Evolutionary conservation across 2,113 vertebrate genomes (phyloP).

Genomic region (Potamarius usumacintae): DNA sequence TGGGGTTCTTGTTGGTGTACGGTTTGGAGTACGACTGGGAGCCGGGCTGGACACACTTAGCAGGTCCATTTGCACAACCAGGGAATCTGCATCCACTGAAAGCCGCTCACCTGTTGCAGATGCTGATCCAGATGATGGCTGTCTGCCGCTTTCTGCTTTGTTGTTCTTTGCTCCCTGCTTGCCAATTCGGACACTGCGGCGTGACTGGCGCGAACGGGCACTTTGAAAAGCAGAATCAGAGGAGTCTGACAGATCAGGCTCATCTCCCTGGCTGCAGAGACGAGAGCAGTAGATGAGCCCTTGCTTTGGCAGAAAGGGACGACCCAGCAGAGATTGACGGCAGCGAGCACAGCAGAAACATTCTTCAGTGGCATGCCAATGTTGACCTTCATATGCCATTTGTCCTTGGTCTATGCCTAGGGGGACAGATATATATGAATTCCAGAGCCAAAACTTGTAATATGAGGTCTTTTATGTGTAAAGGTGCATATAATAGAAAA

Average conservation of each 20-base stretch:
- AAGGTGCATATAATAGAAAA: not conserved
- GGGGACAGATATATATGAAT: slow-evolving; percentile 3
- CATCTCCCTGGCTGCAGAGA: slow-evolving; percentile 92
- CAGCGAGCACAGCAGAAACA: slow-evolving; percentile 97
- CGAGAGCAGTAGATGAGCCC: slow-evolving; percentile 98
- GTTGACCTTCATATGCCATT: slow-evolving; percentile 97
- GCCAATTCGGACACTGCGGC: slow-evolving; percentile 89
- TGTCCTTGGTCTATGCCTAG: slow-evolving; percentile 98
- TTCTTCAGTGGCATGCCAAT: slow-evolving; percentile 96
- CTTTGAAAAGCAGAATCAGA: slow-evolving; percentile 97
- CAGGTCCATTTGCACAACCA: slow-evolving; percentile 92
- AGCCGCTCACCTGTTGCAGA: slow-evolving; percentile 81
- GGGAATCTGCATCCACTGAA: slow-evolving; percentile 86
- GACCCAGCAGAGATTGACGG: slow-evolving; percentile 92
- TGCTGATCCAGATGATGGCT: slow-evolving; percentile 64
- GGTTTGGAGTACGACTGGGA: slow-evolving; percentile 70
- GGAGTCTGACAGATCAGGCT: slow-evolving; percentile 92
- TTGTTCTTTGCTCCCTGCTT: slow-evolving; percentile 78
- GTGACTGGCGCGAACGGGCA: slow-evolving; percentile 90
- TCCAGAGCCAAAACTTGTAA: not conserved
- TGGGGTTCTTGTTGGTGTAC: slow-evolving; percentile 73
- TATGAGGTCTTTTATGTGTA: not conserved
- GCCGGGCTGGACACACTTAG: slow-evolving; percentile 86
- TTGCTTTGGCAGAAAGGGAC: slow-evolving; percentile 95
- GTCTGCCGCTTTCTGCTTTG: slow-evolving; percentile 63